These are phyloP conservation scores for Lagria hirta DNA, from an alignment of 2,888 invertebrate genomes.

Conservation along the genomic window DNA sequence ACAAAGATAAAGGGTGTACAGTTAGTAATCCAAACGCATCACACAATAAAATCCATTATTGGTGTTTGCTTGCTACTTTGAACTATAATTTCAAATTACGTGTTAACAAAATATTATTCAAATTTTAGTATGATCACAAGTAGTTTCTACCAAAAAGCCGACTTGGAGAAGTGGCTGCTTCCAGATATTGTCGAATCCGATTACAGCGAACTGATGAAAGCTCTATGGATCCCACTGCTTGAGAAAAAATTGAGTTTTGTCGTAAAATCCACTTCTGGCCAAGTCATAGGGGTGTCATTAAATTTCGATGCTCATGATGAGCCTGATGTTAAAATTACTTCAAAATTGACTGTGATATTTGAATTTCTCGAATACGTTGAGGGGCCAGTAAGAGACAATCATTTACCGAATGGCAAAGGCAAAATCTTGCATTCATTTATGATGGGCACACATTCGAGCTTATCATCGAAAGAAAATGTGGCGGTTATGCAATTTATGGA, in stretches of 20 bases:
- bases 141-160: conserved; percentile 85
- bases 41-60: no score
- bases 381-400: conserved; percentile 66
- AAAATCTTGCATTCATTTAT: conserved; percentile 80
- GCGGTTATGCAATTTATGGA: conserved; percentile 78
- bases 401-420: conserved; percentile 66
- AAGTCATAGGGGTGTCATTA: conserved; percentile 69
- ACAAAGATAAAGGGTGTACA: not conserved
- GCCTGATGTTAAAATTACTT: conserved; percentile 70
- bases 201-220: conserved; percentile 68
- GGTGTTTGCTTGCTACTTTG: no score
- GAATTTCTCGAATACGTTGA: conserved; percentile 78
- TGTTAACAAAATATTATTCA: no score
- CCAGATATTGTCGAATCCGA: conserved; percentile 68
- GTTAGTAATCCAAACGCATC: no score
- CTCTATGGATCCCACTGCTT: conserved; percentile 70
- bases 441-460: conserved; percentile 75
- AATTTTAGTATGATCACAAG: conserved; percentile 75
- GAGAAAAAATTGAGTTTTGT: conserved; percentile 75
- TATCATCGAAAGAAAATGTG: conserved; percentile 75
- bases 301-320: conserved; percentile 83
- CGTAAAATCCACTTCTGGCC: conserved; percentile 58
- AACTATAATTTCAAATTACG: no score
- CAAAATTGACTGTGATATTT: conserved; percentile 72
- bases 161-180: conserved; percentile 77